A percentile compares a stretch with the other conserved stretches of the same genome.
These are phyloP conservation scores for Trichogramma evanescens DNA, from an alignment of 2,888 invertebrate species.

Conservation along the genomic window DNA sequence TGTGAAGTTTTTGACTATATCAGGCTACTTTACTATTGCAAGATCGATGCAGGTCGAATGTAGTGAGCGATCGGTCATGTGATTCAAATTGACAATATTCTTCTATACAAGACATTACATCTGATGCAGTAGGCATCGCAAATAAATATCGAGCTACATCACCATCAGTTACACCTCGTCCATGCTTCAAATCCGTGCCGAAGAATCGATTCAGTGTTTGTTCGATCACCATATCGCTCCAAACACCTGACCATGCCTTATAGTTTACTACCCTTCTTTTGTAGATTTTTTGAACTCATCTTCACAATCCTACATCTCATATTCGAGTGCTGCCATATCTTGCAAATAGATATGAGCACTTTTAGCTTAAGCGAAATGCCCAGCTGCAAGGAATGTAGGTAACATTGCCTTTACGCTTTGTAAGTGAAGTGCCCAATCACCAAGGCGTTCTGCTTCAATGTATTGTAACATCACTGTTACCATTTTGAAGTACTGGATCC, in stretches of 20 bases:
- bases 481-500: slow-evolving; percentile 32
- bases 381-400: slow-evolving; percentile 30
- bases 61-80: background rate
- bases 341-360: slow-evolving; percentile 32
- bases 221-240: slow-evolving; percentile 25
- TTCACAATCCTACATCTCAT: slow-evolving; percentile 13
- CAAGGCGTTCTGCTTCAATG: slow-evolving; percentile 28
- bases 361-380: slow-evolving; percentile 33
- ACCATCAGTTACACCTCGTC: slow-evolving; percentile 22
- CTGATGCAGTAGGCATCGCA: slow-evolving; percentile 21
- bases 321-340: slow-evolving; percentile 26
- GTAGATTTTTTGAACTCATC: slow-evolving; percentile 19
- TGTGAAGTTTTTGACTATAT: no score
- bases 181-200: slow-evolving; percentile 26
- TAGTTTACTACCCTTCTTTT: slow-evolving; percentile 21
- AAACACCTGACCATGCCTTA: slow-evolving; percentile 24
- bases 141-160: slow-evolving; percentile 15
- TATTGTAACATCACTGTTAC: slow-evolving; percentile 29
- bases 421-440: slow-evolving; percentile 27
- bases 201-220: slow-evolving; percentile 25
- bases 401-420: slow-evolving; percentile 26
- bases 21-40: no score
- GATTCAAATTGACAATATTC: slow-evolving; percentile 13
- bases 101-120: slow-evolving; percentile 23
- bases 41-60: no score